A percentile compares a stretch with the other conserved stretches of the same genome.
These are phyloP conservation scores for Calephelis perditalis DNA, from an alignment of 2,888 invertebrate species.

Conservation along the genomic window DNA sequence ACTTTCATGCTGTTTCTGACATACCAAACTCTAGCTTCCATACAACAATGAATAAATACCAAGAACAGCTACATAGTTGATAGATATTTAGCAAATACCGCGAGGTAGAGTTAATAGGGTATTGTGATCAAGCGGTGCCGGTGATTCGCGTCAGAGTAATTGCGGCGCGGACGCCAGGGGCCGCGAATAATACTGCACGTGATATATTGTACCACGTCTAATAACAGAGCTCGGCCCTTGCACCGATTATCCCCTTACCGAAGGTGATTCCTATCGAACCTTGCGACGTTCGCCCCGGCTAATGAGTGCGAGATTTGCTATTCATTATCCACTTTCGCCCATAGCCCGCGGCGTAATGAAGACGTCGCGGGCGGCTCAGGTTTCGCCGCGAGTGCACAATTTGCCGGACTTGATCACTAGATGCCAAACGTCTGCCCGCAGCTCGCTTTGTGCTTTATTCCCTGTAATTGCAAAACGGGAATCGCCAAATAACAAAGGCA, in stretches of 20 bases:
- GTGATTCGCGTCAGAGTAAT: conserved; percentile 56
- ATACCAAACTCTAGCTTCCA: no score
- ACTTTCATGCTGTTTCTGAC: no score
- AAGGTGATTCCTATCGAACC: conserved; percentile 73
- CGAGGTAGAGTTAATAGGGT: conserved; percentile 50
- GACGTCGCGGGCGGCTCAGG: conserved; percentile 50
- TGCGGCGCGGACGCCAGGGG: conserved; percentile 68
- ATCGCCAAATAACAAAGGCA: conserved; percentile 51
- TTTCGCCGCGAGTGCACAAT: conserved; percentile 60
- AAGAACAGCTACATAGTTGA: conserved; percentile 32
- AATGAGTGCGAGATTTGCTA: conserved; percentile 73
- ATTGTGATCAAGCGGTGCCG: conserved; percentile 49
- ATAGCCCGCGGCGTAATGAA: conserved; percentile 65
- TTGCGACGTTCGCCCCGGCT: conserved; percentile 62
- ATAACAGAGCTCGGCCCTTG: conserved; percentile 64
- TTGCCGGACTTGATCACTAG: conserved; percentile 50
- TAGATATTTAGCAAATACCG: conserved; percentile 21
- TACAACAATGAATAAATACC: not conserved
- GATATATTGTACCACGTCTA: conserved; percentile 75
- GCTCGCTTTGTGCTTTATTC: conserved; percentile 66
- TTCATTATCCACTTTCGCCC: conserved; percentile 74
- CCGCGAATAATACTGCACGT: conserved; percentile 65
- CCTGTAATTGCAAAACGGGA: conserved; percentile 61
- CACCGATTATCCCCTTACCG: conserved; percentile 72
- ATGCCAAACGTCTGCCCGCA: conserved; percentile 50